Conservation (phyloP, 2,113 vertebrate species). For the Taurulus bubalis region DNA sequence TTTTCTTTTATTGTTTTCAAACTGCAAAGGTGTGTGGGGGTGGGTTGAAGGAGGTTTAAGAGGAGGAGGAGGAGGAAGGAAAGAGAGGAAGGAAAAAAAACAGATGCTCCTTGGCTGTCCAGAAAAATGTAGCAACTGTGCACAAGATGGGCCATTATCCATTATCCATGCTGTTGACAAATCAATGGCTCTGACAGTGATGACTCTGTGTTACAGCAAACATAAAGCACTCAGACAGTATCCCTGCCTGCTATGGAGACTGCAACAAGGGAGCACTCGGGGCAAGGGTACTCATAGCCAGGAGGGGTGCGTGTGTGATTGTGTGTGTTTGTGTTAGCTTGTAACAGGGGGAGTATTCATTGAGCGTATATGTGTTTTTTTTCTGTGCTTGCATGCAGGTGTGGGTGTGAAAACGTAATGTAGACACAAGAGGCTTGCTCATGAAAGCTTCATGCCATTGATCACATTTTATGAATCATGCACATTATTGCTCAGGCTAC, state of each 20-base stretch:
- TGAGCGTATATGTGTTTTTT: constrained; percentile 38
- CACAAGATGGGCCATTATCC: constrained; percentile 77
- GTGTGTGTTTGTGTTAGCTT: constrained; percentile 20
- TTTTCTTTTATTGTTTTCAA: constrained; percentile 85
- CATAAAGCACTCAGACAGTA: constrained; percentile 78
- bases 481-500: constrained; percentile 39
- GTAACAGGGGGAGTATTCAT: constrained; percentile 24
- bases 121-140: constrained; percentile 70
- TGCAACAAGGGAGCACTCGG: constrained; percentile 73
- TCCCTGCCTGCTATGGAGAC: constrained; percentile 67
- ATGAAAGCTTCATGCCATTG: constrained; percentile 60
- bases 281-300: constrained; percentile 75
- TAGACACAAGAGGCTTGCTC: not conserved
- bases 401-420: constrained; percentile 33
- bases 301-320: constrained; percentile 38
- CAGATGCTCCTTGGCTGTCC: constrained; percentile 63
- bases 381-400: constrained; percentile 22
- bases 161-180: constrained; percentile 80
- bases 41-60: constrained; percentile 39
- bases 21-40: constrained; percentile 55
- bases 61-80: constrained; percentile 47
- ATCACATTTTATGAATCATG: constrained; percentile 52
- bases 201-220: constrained; percentile 77
- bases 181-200: constrained; percentile 79
- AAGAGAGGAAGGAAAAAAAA: constrained; percentile 32